These are phyloP conservation scores for Anhinga rufa DNA, from an alignment of 2,113 vertebrate species.

Conservation along the genomic window DNA sequence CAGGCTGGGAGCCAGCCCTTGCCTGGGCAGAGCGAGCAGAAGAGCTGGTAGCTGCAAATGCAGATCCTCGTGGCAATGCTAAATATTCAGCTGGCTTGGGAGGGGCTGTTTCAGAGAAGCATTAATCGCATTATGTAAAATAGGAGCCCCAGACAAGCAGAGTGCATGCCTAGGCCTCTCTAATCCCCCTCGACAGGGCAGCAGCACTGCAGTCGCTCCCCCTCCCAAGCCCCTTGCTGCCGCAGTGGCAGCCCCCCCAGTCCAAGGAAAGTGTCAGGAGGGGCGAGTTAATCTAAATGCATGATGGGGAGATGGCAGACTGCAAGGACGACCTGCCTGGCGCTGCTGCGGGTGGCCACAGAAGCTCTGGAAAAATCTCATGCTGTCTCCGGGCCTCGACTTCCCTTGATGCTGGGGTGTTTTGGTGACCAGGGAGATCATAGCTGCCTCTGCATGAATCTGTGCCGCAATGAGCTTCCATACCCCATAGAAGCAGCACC, in stretches of 20 bases:
- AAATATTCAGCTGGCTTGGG: not conserved
- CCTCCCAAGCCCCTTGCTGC: not conserved
- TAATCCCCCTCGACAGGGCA: not conserved
- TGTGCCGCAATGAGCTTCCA: not conserved
- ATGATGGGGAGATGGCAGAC: not conserved
- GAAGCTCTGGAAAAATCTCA: not conserved
- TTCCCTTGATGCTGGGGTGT: not conserved
- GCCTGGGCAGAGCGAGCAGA: not conserved
- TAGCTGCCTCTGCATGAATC: not conserved
- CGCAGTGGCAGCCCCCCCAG: accelerated
- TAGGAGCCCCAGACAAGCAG: not conserved
- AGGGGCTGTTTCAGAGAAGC: not conserved
- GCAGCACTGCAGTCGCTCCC: accelerated
- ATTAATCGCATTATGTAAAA: not conserved
- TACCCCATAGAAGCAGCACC: not conserved
- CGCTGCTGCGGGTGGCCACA: accelerated
- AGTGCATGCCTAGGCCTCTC: accelerated
- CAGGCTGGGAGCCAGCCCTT: not conserved
- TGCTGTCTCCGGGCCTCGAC: not conserved
- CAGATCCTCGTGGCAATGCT: not conserved
- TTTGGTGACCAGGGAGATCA: not conserved
- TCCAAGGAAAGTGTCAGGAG: not conserved
- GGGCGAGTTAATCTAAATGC: not conserved
- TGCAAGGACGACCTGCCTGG: not conserved
- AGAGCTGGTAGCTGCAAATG: not conserved